Evolutionary conservation across 1,140 invertebrate species (phyloP).

Genomic region (Anadara kagoshimensis): DNA sequence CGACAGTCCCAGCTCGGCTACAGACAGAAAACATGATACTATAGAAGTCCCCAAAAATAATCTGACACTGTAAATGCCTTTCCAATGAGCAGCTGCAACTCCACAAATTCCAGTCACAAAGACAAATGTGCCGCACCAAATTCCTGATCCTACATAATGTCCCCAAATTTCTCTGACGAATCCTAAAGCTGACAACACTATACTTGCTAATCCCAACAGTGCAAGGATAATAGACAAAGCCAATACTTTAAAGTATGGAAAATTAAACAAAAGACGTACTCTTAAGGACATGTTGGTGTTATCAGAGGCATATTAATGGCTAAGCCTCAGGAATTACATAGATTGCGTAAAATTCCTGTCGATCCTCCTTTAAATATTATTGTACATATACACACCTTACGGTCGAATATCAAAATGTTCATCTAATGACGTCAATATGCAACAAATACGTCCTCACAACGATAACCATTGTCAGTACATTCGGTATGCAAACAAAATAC

Average conservation of each 20-base stretch:
- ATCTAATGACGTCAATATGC: too few species aligned
- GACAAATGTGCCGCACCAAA: conserved; percentile 30
- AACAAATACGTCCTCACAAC: too few species aligned
- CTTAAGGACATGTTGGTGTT: conserved; percentile 30
- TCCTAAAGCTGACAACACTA: conserved; percentile 26
- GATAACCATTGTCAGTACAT: too few species aligned
- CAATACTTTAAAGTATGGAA: conserved; percentile 29
- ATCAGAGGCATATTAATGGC: too few species aligned
- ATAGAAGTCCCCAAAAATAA: conserved; percentile 18
- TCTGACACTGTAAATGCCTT: conserved; percentile 30
- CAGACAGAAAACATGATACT: conserved; percentile 23
- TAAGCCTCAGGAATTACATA: too few species aligned
- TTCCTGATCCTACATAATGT: conserved; percentile 28
- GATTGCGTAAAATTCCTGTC: too few species aligned
- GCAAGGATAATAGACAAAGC: conserved; percentile 30
- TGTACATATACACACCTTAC: too few species aligned
- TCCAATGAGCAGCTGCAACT: conserved; percentile 28
- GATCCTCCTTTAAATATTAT: too few species aligned
- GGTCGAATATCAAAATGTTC: too few species aligned
- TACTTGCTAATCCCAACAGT: conserved; percentile 29
- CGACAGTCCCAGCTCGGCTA: conserved; percentile 24
- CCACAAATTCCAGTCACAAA: conserved; percentile 27
- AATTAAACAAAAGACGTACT: conserved; percentile 33
- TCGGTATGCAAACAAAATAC: too few species aligned
- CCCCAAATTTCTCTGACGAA: conserved; percentile 36